A percentile compares a stretch with the other conserved stretches of the same genome.
Evolutionary conservation across 2,888 invertebrate genomes (phyloP).

Genomic region (Isotomurus palustris): DNA sequence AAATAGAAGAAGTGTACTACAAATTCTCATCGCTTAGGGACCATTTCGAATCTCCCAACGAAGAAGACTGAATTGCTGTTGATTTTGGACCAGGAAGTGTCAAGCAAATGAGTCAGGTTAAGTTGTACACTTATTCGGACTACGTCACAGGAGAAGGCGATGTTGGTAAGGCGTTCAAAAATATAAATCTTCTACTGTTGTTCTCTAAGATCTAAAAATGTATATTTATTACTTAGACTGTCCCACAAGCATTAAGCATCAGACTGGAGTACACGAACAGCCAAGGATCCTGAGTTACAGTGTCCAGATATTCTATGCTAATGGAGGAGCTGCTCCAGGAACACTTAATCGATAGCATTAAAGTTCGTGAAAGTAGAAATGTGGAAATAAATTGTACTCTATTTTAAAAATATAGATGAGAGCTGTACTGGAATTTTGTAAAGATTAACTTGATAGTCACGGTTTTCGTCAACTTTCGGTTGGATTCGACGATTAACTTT

Average conservation of each 20-base stretch:
- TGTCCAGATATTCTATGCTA: conserved; percentile 33
- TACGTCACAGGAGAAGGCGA: conserved; percentile 22
- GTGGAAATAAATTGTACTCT: too few relatives aligned
- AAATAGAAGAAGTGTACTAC: conserved; percentile 43
- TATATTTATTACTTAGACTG: conserved; percentile 33
- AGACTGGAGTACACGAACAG: conserved; percentile 23
- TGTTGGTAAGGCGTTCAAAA: conserved; percentile 17
- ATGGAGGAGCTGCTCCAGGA: conserved; percentile 12
- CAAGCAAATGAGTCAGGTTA: conserved; percentile 18
- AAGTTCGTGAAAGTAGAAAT: too few relatives aligned
- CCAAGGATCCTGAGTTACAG: conserved; percentile 24
- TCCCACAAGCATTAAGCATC: conserved; percentile 22
- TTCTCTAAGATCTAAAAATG: not conserved
- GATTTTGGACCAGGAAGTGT: conserved; percentile 36
- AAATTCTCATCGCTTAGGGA: conserved; percentile 38
- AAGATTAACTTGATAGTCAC: too few relatives aligned
- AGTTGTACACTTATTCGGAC: conserved; percentile 34
- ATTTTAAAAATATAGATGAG: too few relatives aligned
- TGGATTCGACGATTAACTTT: too few relatives aligned
- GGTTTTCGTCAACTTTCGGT: too few relatives aligned
- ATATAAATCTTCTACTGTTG: too few relatives aligned
- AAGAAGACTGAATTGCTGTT: conserved; percentile 27
- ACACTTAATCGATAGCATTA: conserved; percentile 28
- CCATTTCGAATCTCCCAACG: conserved; percentile 27
- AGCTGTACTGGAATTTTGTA: too few relatives aligned